Percentiles rank a stretch among this genome's conserved stretches.
Conservation (phyloP, 1,140 invertebrate species). For the Drosophila parabipectinata region DNA sequence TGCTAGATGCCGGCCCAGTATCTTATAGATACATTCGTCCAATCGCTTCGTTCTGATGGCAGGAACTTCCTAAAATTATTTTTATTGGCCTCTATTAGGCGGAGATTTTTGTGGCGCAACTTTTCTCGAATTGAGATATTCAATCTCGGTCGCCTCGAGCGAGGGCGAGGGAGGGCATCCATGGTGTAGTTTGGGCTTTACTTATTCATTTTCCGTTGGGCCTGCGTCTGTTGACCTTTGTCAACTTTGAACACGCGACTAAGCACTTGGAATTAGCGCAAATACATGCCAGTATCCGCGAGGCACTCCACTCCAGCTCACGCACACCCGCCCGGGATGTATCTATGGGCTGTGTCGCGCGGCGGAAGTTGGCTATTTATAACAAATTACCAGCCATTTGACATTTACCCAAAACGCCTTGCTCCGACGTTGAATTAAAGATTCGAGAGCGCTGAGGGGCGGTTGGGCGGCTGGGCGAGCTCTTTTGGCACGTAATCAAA, state of each 20-base stretch:
- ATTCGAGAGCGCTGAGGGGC: slow-evolving; percentile 44
- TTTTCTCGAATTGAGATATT: slow-evolving; percentile 23
- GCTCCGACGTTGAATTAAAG: slow-evolving; percentile 66
- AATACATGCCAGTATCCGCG: slow-evolving; percentile 52
- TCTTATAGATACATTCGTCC: slow-evolving; percentile 34
- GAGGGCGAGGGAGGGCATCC: slow-evolving; percentile 19
- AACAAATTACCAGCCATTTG: slow-evolving; percentile 80
- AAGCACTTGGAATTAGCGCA: slow-evolving; percentile 71
- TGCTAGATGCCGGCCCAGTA: slow-evolving; percentile 28
- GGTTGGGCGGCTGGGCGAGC: slow-evolving; percentile 18
- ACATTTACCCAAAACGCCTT: slow-evolving; percentile 71
- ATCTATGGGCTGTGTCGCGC: slow-evolving; percentile 37
- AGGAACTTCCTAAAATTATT: slow-evolving; percentile 41
- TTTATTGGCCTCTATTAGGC: slow-evolving; percentile 43
- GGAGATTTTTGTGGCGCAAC: slow-evolving; percentile 26
- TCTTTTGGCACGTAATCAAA: slow-evolving; percentile 78
- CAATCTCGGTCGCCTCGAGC: background rate
- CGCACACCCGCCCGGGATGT: slow-evolving; percentile 3
- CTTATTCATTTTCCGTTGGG: slow-evolving; percentile 12
- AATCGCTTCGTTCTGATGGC: slow-evolving; percentile 22
- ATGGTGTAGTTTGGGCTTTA: slow-evolving; percentile 19
- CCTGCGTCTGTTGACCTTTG: slow-evolving; percentile 74
- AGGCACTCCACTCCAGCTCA: slow-evolving; percentile 17
- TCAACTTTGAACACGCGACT: slow-evolving; percentile 75
- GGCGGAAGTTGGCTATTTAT: slow-evolving; percentile 79